phyloP scores from a whole-genome alignment of 2,888 invertebrate species.

The Anorthoa munda region DNA sequence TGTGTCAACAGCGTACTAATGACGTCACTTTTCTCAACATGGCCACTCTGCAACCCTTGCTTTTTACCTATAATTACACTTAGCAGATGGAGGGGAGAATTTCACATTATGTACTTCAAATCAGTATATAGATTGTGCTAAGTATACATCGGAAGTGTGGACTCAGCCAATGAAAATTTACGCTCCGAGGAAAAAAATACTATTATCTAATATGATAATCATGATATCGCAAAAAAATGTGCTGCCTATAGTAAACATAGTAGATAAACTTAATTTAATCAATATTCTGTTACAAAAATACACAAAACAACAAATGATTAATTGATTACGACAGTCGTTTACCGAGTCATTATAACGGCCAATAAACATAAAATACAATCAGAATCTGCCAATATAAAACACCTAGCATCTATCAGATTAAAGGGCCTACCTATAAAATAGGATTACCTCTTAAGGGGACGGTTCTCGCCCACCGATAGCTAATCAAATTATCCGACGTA shows the following conservation, averaged over 20 bases:
- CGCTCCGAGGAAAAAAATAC: not conserved
- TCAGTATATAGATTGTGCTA: conserved; percentile 55
- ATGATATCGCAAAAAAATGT: conserved; percentile 10
- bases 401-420: conserved; percentile 80
- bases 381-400: conserved; percentile 69
- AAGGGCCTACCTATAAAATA: conserved; percentile 82
- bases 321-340: conserved; percentile 28
- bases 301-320: conserved; percentile 23
- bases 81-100: conserved; percentile 71
- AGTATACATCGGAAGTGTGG: conserved; percentile 7
- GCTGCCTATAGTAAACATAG: conserved; percentile 15
- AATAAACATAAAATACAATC: conserved; percentile 68
- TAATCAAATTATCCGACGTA: conserved; percentile 88
- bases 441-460: conserved; percentile 85
- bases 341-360: conserved; percentile 50
- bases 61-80: conserved; percentile 82
- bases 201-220: conserved; percentile 3
- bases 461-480: conserved; percentile 85
- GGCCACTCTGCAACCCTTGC: conserved; percentile 84
- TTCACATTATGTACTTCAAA: conserved; percentile 63
- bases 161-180: conserved; percentile 8
- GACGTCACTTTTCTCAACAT: conserved; percentile 88
- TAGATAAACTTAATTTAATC: conserved; percentile 32
- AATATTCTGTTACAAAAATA: not conserved
- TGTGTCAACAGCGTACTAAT: conserved; percentile 86